phyloP scores from a whole-genome alignment of 2,797 vertebrate species.

The Danionella dracula region DNA sequence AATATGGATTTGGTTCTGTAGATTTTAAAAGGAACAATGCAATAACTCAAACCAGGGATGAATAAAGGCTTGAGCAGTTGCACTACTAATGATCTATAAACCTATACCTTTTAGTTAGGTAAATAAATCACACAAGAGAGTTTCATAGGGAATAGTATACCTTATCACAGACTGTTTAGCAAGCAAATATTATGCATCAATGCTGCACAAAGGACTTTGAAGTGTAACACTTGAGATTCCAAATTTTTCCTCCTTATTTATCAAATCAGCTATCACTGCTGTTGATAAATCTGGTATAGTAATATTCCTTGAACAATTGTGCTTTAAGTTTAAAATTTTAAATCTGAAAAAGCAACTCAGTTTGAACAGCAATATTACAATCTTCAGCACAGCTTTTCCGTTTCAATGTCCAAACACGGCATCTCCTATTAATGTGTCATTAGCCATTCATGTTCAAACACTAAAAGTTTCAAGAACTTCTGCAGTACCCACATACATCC shows the following conservation, averaged over 20 bases:
- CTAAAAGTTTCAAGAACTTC: not conserved
- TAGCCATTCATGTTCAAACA: no score
- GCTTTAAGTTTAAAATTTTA: no score
- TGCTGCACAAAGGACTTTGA: not conserved
- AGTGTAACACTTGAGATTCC: no score
- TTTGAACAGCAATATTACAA: no score
- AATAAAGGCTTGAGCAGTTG: not conserved
- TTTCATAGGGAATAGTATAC: not conserved
- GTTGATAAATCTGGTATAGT: no score
- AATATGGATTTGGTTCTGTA: not conserved
- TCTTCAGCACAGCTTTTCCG: no score
- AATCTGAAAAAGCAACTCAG: no score
- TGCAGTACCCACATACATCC: constrained; percentile 25
- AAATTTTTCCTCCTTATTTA: no score
- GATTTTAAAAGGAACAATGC: constrained; percentile 6
- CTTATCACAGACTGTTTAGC: not conserved
- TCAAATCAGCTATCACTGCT: no score
- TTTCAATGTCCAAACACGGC: no score
- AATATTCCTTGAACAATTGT: no score
- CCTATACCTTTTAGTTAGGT: not conserved
- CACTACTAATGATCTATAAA: not conserved
- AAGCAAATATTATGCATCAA: not conserved
- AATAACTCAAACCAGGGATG: not conserved
- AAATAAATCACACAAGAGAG: not conserved
- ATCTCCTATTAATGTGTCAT: no score